phyloP scores from a whole-genome alignment of 2,113 vertebrate genomes.

The Otis tarda region DNA sequence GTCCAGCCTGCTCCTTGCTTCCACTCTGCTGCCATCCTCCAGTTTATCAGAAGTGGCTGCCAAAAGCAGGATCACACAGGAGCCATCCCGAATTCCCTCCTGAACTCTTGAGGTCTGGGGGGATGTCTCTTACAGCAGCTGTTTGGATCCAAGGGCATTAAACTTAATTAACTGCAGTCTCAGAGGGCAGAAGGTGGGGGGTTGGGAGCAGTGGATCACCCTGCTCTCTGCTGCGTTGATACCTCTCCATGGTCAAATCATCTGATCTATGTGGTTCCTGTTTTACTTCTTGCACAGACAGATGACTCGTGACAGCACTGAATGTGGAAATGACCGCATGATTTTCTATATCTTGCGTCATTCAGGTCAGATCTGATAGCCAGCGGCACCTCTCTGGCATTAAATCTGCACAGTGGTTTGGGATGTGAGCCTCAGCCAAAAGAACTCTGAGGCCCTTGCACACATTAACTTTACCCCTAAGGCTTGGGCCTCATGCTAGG shows the following conservation, averaged over 20 bases:
- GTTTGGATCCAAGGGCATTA: background rate
- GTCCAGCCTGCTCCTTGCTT: constrained; percentile 27
- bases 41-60: background rate
- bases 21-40: background rate
- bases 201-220: background rate
- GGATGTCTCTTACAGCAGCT: background rate
- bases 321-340: background rate
- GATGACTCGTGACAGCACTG: background rate
- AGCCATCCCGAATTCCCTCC: background rate
- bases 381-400: background rate
- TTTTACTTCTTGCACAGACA: background rate
- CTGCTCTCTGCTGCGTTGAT: background rate
- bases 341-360: constrained; percentile 4
- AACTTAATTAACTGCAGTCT: constrained; percentile 22
- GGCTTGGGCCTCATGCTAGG: background rate
- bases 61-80: constrained; percentile 38
- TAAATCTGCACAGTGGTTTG: background rate
- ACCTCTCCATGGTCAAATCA: background rate
- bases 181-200: background rate
- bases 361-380: background rate
- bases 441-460: background rate
- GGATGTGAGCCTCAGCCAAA: background rate
- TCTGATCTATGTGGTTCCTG: background rate
- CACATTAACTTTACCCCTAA: background rate
- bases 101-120: background rate